Percentiles rank a stretch among this genome's conserved stretches.
Evolutionary conservation across 2,113 vertebrate species (phyloP).

Genomic region (Orycteropus afer): DNA sequence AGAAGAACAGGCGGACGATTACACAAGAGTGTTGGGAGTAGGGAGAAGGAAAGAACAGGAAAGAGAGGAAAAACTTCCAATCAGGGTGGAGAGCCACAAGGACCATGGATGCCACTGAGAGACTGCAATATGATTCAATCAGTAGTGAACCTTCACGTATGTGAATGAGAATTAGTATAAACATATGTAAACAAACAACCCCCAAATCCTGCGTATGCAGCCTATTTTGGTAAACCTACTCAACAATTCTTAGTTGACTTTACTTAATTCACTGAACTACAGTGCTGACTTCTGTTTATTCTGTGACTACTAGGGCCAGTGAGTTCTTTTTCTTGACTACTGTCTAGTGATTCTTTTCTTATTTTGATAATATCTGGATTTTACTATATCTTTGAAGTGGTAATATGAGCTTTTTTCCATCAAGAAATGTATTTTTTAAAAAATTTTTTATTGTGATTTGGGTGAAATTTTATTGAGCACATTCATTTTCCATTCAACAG

Average conservation of each 20-base stretch:
- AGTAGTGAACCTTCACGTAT: not conserved
- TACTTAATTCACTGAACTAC: not conserved
- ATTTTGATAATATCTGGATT: not conserved
- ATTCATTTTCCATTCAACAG: too few relatives aligned
- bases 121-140: not conserved
- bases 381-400: not conserved
- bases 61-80: not conserved
- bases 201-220: not conserved
- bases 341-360: not conserved
- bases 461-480: too few relatives aligned
- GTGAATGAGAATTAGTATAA: not conserved
- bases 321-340: not conserved
- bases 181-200: not conserved
- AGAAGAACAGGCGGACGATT: not conserved
- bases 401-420: not conserved
- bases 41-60: not conserved
- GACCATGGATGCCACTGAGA: not conserved
- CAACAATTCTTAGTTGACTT: not conserved
- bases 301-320: not conserved
- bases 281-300: not conserved
- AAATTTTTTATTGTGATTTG: too few relatives aligned
- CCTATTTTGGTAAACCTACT: not conserved
- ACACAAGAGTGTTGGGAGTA: not conserved
- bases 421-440: conserved; percentile 30
- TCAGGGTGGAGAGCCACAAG: not conserved